Conservation (phyloP, 2,797 vertebrate genomes). For the Tokudaia tokunoshimensis region DNA sequence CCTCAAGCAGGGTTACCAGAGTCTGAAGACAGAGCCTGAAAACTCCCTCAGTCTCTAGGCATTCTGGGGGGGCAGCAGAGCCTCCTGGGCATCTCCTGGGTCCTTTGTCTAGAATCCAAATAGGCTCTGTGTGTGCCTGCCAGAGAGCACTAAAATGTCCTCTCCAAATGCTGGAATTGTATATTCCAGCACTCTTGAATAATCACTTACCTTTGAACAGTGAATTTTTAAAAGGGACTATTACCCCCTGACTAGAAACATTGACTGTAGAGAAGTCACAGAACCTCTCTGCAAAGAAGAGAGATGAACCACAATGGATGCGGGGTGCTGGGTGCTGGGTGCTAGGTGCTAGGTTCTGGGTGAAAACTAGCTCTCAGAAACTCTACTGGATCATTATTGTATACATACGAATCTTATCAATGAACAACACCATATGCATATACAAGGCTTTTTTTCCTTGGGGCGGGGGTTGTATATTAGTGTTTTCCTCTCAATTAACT, state of each 20-base stretch:
- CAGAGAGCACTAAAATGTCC: background rate
- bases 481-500: conserved; percentile 94
- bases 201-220: background rate
- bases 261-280: background rate
- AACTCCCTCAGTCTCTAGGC: background rate
- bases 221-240: conserved; percentile 31
- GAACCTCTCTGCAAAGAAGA: background rate
- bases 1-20: background rate
- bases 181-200: background rate
- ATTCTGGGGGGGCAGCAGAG: accelerated
- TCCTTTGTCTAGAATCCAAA: background rate
- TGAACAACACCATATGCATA: conserved; percentile 88
- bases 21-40: background rate
- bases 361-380: conserved; percentile 65
- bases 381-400: conserved; percentile 77
- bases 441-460: conserved; percentile 81
- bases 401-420: conserved; percentile 87
- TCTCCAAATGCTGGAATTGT: background rate
- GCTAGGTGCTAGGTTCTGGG: conserved; percentile 40
- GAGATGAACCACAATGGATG: background rate
- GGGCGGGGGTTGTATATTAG: conserved; percentile 90
- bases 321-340: conserved; percentile 37
- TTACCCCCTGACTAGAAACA: background rate
- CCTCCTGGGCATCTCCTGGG: accelerated
- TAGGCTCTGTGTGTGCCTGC: background rate